Evolutionary conservation across 2,797 vertebrate genomes (phyloP).

Genomic region (Lacerta agilis): DNA sequence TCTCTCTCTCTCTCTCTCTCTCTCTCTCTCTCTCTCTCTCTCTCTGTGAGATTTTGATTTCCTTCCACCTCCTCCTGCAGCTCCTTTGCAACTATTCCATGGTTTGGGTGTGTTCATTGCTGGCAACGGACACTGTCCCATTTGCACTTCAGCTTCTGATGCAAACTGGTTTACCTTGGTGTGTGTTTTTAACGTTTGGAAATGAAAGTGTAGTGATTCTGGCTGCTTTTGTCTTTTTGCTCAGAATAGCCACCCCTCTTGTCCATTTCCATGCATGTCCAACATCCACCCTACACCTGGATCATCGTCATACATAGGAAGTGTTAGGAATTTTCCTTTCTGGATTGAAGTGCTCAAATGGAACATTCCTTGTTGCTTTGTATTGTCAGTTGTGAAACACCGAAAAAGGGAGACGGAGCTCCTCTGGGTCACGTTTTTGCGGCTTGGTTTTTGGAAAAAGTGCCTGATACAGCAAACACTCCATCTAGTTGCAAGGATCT

Average conservation of each 20-base stretch:
- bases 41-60: background rate
- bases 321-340: background rate
- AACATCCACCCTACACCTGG: constrained; percentile 21
- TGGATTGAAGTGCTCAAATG: constrained; percentile 67
- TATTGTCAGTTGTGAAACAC: constrained; percentile 71
- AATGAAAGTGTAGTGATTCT: constrained; percentile 34
- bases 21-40: background rate
- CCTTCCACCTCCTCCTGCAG: constrained; percentile 52
- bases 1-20: background rate
- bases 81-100: constrained; percentile 49
- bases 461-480: constrained; percentile 69
- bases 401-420: constrained; percentile 75
- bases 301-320: constrained; percentile 47
- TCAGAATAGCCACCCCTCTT: background rate
- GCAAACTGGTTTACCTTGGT: constrained; percentile 31
- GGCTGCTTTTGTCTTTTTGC: constrained; percentile 49
- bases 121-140: constrained; percentile 54
- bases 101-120: constrained; percentile 61
- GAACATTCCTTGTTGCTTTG: constrained; percentile 67
- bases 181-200: constrained; percentile 46
- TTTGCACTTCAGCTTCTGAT: constrained; percentile 53
- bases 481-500: constrained; percentile 62
- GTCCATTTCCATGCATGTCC: constrained; percentile 52
- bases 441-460: constrained; percentile 65
- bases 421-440: constrained; percentile 71